Evolutionary conservation across 2,113 vertebrate genomes (phyloP).

Genomic region (Pontoporia blainvillei): DNA sequence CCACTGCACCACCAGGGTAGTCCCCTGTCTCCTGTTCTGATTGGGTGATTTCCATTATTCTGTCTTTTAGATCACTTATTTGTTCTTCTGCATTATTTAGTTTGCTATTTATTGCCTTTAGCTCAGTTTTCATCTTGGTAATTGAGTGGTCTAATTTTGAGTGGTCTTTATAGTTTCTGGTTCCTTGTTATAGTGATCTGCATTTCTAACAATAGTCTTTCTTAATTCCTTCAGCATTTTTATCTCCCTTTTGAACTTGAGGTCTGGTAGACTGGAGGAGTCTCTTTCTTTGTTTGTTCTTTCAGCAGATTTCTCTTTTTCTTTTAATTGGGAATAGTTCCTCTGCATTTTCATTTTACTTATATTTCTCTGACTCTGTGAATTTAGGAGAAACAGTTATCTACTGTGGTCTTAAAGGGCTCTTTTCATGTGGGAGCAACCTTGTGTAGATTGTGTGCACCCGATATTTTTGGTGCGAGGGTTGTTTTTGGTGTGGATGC

Average conservation of each 20-base stretch:
- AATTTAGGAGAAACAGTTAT: no score
- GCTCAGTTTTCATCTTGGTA: neutral
- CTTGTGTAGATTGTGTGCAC: no score
- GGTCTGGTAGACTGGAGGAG: neutral
- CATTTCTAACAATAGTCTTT: neutral
- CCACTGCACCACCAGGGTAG: no score
- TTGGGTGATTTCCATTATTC: neutral
- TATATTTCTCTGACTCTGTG: no score
- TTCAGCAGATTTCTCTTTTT: no score
- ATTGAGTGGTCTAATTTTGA: neutral
- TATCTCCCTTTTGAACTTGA: neutral
- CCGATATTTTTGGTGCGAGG: no score
- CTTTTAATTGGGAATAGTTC: no score
- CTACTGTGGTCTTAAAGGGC: no score
- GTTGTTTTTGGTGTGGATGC: no score
- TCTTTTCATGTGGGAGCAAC: no score
- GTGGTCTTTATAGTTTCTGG: neutral
- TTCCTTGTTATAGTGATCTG: neutral
- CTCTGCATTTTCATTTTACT: no score
- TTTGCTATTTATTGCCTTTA: neutral
- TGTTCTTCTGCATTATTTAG: neutral
- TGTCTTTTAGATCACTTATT: neutral
- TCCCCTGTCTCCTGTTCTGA: neutral
- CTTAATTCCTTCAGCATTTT: neutral
- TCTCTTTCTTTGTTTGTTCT: neutral